These are phyloP conservation scores for Clarias fuscus DNA, from an alignment of 2,797 vertebrate genomes.

Conservation along the genomic window DNA sequence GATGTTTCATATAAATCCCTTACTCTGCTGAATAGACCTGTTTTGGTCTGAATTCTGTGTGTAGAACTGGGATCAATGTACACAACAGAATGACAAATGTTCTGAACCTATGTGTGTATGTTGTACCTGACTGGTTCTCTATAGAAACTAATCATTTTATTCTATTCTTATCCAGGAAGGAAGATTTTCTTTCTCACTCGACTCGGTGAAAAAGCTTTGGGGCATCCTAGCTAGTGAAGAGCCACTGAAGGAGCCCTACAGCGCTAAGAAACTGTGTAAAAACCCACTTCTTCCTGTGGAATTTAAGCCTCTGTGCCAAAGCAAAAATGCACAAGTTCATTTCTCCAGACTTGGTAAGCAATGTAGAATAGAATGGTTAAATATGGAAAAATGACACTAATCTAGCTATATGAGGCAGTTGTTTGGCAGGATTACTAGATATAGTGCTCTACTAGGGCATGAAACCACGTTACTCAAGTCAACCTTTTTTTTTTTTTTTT, in stretches of 20 bases:
- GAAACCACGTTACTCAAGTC: too few relatives aligned
- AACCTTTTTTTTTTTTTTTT: too few relatives aligned
- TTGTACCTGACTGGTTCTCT: background rate
- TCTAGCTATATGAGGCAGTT: too few relatives aligned
- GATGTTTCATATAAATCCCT: background rate
- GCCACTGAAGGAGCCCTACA: background rate
- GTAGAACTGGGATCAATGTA: background rate
- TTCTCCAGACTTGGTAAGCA: constrained; percentile 55
- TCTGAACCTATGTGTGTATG: background rate
- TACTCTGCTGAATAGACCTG: background rate
- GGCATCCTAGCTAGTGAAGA: constrained; percentile 32
- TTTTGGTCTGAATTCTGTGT: too few relatives aligned
- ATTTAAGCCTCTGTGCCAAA: constrained; percentile 52
- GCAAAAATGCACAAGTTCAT: constrained; percentile 29
- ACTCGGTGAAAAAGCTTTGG: constrained; percentile 51
- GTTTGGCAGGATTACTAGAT: too few relatives aligned
- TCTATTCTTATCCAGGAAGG: constrained; percentile 52
- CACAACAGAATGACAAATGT: background rate
- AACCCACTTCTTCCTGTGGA: constrained; percentile 49
- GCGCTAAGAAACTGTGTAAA: constrained; percentile 39
- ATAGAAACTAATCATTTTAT: background rate
- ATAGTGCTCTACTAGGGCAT: too few relatives aligned
- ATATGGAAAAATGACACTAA: background rate
- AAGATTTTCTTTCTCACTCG: constrained; percentile 54
- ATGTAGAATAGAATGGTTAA: background rate